Evolutionary conservation across 2,797 vertebrate species (phyloP), one percentile per base, ranked within the genome.

Genomic region (Phyllotis vaccarum): DNA sequence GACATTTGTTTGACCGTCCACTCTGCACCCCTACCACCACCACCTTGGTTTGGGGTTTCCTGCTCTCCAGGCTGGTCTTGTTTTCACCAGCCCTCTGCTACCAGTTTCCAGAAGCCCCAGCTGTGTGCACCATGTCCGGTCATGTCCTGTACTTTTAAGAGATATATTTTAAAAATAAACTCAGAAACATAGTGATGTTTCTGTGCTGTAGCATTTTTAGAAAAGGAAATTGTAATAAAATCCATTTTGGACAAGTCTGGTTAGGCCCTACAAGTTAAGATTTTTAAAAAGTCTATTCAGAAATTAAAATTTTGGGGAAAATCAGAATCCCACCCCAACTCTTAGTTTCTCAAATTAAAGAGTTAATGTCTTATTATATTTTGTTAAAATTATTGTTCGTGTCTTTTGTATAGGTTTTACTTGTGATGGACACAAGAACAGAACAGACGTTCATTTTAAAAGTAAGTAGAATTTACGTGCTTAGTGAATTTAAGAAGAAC

Each of bases 341-440:
- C 89, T 66, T 75, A 72, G 58, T 90, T 93, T 94, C 52, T 79
- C 68, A 60, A 93, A 74, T 82, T 75, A 70, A 68, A 68, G n/a
- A 81, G 40, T 86, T 29, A 58, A 3, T 92, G 64, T 89, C 93
- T 93, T 24, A n/a, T 79, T 94, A 29, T 87, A 76, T 91, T 86
- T 31, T 97, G 49, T 92, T 58, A 81, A 83, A 93, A n/a, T 92
- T 56, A 90, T 87, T 91, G 24, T 34, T 96, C 29, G 64, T 93
- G 7, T 93, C 60, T 97, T 90, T 95, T 91, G n/a, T 96, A 80
- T 99, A 99, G 99, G 99, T 99, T 98, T 99, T 99, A 97, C 98
- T 99, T 98, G 99, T 99, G 98, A 99, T 99, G 99, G 99, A 99
- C 98, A 99, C 99, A 98, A 99, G 99, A 98, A 99, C 99, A 70